phyloP scores from a whole-genome alignment of 1,140 invertebrate genomes.

The Sycophila sp. region DNA sequence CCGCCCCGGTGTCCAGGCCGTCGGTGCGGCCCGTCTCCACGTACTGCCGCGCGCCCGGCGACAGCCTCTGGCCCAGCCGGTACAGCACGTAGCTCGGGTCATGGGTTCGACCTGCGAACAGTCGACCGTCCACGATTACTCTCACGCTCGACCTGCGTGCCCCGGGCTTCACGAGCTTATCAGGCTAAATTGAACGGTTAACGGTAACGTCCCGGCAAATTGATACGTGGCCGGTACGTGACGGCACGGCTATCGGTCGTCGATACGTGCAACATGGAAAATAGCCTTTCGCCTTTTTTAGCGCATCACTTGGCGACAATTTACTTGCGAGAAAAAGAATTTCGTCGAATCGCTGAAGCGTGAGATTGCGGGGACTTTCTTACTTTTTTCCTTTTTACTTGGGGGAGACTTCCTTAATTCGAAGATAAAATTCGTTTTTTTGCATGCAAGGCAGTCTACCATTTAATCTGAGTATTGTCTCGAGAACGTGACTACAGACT shows the following conservation, averaged over 20 bases:
- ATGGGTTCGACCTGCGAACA: slow-evolving; percentile 81
- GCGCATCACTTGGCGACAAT: too few relatives aligned
- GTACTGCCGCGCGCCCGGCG: slow-evolving; percentile 80
- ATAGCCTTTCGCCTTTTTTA: too few relatives aligned
- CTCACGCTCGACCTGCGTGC: too few relatives aligned
- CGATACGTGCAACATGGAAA: neutral
- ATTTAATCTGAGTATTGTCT: too few relatives aligned
- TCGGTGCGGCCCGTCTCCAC: slow-evolving; percentile 83
- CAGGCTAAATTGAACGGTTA: slow-evolving; percentile 6
- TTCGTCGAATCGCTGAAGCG: too few relatives aligned
- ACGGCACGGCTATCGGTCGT: neutral
- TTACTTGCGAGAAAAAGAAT: too few relatives aligned
- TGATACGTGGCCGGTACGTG: neutral
- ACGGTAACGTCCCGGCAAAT: neutral
- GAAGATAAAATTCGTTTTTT: too few relatives aligned
- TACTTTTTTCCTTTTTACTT: too few relatives aligned
- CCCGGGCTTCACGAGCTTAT: neutral
- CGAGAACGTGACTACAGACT: too few relatives aligned
- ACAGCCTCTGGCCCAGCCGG: slow-evolving; percentile 78
- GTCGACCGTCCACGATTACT: neutral
- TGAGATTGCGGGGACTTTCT: too few relatives aligned
- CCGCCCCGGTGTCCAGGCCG: slow-evolving; percentile 71
- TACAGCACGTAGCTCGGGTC: slow-evolving; percentile 83
- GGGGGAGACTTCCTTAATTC: too few relatives aligned
- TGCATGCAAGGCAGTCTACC: too few relatives aligned